Evolutionary conservation across 2,888 invertebrate species (phyloP), one percentile per base, ranked within the genome.

Genomic region (Ceratothoa steindachneri): DNA sequence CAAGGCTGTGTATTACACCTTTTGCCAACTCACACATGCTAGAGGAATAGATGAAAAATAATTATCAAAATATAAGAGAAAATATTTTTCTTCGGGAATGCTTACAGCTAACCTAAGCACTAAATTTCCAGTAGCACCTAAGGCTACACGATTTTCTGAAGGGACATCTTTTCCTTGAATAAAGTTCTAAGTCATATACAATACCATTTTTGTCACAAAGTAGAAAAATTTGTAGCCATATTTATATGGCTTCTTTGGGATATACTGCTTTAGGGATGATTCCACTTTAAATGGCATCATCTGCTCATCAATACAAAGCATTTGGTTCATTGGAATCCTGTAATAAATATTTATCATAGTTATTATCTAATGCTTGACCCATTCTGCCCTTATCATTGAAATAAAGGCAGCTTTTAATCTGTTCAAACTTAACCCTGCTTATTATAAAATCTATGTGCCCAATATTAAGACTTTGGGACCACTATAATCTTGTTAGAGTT

Each of bases 251-350:
- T 83, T 83, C 4, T 80, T 80, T 74, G 81, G 80, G 15, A 81
- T 80, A 69, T 82, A 82, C 71, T 83, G 82, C 69, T 82, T 82
- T 19, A 82, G 72, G 69, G 66, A 75, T 24, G 81, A 67, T 9
- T 80, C 67, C n/a, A 82, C 82, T 74, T 78, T 81, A 77, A 82
- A 82, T 1, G 82, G 82, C 1, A 83, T 80, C 72, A 82, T 82
- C 80, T 82, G 82, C 74, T 83, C 82, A 79, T 83, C 81, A 9
- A 83, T 77, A 64, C 80, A 74, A 24, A 80, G 30, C 31, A 72
- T 73, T 83, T 88, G 87, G 75, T 85, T 84, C 41, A 41, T 41
- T 82, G 87, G 86, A 87, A 88, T 87, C 60, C 74, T 70, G 12
- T 65, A 52, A 66, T 80, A 81, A 81, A 1, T 81, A 75, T 7